Evolutionary conservation across 2,113 vertebrate genomes (phyloP).

Genomic region (Grus americana): DNA sequence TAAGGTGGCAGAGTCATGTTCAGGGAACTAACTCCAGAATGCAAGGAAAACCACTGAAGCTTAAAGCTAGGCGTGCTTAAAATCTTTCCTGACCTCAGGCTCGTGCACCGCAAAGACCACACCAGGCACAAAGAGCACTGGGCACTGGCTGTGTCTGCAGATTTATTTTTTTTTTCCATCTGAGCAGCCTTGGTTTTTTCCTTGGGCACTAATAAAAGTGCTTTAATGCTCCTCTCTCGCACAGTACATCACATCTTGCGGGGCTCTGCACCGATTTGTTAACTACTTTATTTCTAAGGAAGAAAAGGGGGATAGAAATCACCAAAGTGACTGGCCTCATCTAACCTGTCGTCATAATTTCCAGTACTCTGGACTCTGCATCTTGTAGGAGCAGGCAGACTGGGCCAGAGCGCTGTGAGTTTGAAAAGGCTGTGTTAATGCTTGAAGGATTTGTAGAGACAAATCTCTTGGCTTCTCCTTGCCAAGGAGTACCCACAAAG

Average conservation of each 20-base stretch:
- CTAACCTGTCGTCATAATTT: background rate
- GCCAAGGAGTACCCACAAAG: background rate
- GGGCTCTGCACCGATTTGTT: background rate
- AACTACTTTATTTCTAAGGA: background rate
- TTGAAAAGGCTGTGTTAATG: background rate
- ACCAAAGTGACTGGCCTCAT: background rate
- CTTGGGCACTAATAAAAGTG: background rate
- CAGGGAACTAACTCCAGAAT: rapidly evolving
- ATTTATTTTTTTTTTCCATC: no score
- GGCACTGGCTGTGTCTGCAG: background rate
- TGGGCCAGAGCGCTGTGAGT: background rate
- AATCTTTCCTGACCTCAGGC: background rate
- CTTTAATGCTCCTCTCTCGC: background rate
- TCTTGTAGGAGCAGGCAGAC: background rate
- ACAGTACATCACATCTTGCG: background rate
- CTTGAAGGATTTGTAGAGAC: background rate
- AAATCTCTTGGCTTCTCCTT: background rate
- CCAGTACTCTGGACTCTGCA: background rate
- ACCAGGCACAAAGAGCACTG: background rate
- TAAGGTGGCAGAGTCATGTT: background rate
- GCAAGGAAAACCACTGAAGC: background rate
- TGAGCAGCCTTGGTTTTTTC: background rate
- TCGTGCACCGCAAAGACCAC: background rate
- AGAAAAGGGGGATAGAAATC: background rate
- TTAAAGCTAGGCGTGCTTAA: background rate